phyloP scores from a whole-genome alignment of 2,888 invertebrate genomes.

The Aleiodes alternator region DNA sequence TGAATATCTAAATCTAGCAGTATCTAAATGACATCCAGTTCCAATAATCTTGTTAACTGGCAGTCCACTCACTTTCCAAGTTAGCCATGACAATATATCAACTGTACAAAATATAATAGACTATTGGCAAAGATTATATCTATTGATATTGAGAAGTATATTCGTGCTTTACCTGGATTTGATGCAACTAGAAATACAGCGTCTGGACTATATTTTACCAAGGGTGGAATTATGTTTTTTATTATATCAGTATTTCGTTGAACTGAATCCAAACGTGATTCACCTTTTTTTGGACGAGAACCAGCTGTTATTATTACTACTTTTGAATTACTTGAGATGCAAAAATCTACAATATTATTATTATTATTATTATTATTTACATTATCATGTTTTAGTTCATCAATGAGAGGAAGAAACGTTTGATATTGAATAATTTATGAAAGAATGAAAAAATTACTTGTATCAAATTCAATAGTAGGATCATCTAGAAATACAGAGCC shows the following conservation, averaged over 20 bases:
- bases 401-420: neutral
- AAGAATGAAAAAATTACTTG: conserved; percentile 72
- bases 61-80: conserved; percentile 82
- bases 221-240: conserved; percentile 76
- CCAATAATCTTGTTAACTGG: conserved; percentile 80
- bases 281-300: conserved; percentile 77
- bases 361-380: neutral
- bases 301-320: conserved; percentile 79
- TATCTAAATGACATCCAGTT: conserved; percentile 81
- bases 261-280: conserved; percentile 77
- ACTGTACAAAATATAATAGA: conserved; percentile 68
- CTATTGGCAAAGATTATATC: neutral
- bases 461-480: conserved; percentile 78
- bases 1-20: conserved; percentile 79
- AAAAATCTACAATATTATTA: conserved; percentile 73
- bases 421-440: neutral
- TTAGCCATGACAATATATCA: conserved; percentile 80
- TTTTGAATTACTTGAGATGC: conserved; percentile 76
- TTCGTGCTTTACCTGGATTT: conserved; percentile 75
- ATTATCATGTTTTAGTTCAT: neutral
- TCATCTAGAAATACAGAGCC: conserved; percentile 78
- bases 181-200: conserved; percentile 78
- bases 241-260: conserved; percentile 78
- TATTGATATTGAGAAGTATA: neutral
- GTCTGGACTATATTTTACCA: conserved; percentile 78